phyloP scores from a whole-genome alignment of 2,797 vertebrate species.

The Valencia hispanica region DNA sequence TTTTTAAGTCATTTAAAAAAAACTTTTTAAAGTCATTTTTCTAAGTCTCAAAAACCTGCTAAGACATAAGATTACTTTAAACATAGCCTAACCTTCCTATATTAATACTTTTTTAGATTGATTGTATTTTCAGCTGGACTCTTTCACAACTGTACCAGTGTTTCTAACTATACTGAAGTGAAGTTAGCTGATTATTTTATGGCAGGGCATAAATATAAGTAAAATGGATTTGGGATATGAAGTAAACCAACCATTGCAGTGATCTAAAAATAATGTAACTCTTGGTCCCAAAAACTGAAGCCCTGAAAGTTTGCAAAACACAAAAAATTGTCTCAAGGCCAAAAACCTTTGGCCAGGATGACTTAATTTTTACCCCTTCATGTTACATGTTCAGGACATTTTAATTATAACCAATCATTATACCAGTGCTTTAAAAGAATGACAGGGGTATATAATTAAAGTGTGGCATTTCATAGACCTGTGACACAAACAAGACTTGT shows the following conservation, averaged over 20 bases:
- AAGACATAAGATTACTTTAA: not conserved
- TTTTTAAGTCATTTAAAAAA: too few species aligned
- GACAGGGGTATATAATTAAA: not conserved
- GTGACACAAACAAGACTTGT: not conserved
- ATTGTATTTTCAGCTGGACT: not conserved
- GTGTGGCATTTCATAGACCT: not conserved
- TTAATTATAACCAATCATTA: not conserved
- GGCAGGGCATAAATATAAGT: not conserved
- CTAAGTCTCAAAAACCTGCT: not conserved
- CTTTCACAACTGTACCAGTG: too few species aligned
- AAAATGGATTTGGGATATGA: not conserved
- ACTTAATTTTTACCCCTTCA: not conserved
- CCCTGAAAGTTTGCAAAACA: not conserved
- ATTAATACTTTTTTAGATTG: not conserved
- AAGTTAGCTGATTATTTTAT: not conserved
- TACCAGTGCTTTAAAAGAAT: not conserved
- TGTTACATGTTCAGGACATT: not conserved
- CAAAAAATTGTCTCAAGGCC: not conserved
- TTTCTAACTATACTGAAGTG: not conserved
- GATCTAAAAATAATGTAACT: not conserved
- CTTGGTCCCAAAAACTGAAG: not conserved
- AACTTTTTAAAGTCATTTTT: too few species aligned
- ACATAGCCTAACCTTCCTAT: not conserved
- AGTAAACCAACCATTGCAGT: not conserved
- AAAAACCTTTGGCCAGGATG: not conserved